Conservation (phyloP, 2,888 invertebrate species). For the Carpatolechia fugitivella region DNA sequence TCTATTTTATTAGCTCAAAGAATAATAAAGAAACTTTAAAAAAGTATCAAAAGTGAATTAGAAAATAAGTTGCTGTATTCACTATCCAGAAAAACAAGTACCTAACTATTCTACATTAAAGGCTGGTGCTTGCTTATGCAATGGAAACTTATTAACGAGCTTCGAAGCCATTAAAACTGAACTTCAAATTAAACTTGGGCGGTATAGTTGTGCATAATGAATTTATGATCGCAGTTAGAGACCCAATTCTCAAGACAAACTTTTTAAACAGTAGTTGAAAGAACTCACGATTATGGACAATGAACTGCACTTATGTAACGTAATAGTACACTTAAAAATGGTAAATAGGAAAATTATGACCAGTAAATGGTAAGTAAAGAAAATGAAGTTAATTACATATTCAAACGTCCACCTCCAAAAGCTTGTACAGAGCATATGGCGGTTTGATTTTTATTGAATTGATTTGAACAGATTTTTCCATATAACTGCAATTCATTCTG, state of each 20-base stretch:
- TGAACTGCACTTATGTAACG: neutral
- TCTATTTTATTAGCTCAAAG: too few species aligned
- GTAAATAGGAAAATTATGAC: neutral
- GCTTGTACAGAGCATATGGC: neutral
- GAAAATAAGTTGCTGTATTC: too few species aligned
- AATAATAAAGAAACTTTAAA: too few species aligned
- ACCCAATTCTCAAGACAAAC: neutral
- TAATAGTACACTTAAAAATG: neutral
- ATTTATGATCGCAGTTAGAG: neutral
- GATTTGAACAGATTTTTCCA: neutral
- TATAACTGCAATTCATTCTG: slow-evolving; percentile 44
- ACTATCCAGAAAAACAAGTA: too few species aligned
- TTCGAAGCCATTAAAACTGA: slow-evolving; percentile 2
- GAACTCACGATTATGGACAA: neutral
- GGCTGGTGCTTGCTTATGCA: neutral
- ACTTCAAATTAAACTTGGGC: slow-evolving; percentile 1
- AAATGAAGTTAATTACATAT: neutral
- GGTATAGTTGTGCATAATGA: neutral
- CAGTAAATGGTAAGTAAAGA: neutral
- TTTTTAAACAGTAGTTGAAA: neutral
- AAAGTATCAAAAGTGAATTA: too few species aligned
- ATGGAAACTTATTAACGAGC: neutral
- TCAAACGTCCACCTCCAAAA: neutral
- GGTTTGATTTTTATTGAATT: neutral
- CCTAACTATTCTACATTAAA: neutral